These are phyloP conservation scores for Stenchaetothrips biformis DNA, from an alignment of 2,888 invertebrate species.

Conservation along the genomic window DNA sequence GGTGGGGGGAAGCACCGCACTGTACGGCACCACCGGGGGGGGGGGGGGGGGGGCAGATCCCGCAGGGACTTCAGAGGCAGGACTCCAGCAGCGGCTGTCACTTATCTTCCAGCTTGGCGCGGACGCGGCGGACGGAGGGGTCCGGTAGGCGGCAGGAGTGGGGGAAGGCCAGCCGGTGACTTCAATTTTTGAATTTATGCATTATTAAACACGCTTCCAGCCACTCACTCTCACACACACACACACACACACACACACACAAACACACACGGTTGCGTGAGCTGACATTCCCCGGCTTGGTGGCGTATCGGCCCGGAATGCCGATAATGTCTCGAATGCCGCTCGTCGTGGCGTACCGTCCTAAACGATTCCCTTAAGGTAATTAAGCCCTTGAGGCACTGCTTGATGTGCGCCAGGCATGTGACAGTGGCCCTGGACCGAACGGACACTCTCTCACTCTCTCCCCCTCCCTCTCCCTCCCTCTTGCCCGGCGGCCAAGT, in stretches of 20 bases:
- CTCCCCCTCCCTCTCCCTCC: too few relatives aligned
- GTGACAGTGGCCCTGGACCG: too few relatives aligned
- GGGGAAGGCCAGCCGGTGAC: too few relatives aligned
- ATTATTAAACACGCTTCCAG: slow-evolving; percentile 1
- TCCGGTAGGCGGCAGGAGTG: background rate
- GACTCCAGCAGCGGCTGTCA: too few relatives aligned
- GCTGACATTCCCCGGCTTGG: too few relatives aligned
- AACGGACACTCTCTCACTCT: too few relatives aligned
- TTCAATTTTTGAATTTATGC: background rate
- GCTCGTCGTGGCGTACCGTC: background rate
- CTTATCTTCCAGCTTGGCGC: background rate
- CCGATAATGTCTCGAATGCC: background rate
- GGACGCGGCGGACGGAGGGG: background rate
- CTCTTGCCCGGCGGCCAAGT: too few relatives aligned
- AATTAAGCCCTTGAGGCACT: too few relatives aligned
- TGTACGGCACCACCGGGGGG: background rate
- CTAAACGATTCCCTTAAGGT: background rate
- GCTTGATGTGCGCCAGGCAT: too few relatives aligned
- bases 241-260: background rate
- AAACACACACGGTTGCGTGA: background rate
- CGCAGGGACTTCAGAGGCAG: background rate
- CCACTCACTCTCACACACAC: background rate
- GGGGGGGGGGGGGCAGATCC: background rate
- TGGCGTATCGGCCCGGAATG: too few relatives aligned
- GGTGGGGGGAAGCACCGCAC: background rate